Base-by-base conservation (phyloP, 2,797 vertebrate genomes). In the Lagodon rhomboides region DNA sequence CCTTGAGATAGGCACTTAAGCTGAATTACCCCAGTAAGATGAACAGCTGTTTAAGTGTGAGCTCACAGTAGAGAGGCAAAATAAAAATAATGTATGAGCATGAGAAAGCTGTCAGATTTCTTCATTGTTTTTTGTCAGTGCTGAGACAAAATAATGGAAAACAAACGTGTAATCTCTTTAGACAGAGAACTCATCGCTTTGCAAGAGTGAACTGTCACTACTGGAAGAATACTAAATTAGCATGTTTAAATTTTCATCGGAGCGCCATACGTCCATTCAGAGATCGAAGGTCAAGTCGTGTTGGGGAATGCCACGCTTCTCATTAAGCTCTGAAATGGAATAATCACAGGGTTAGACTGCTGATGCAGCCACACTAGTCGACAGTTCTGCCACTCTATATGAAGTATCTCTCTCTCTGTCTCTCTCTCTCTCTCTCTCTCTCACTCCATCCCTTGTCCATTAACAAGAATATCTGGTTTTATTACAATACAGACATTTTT, bases 251-350 rank as follows among this genome's bases (percentile, higher is more conserved):
- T 89, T 89, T 85, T 86, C 76, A 91, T 88, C 84, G 85, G 49
- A 58, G 60, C 43, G 47, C 68, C 30, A 62, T 61, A 79, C 61
- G 86, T 86, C 74, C 80, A 73, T 76, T 75, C 70, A 84, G 58
- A 70, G 89, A 80, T 83, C 84, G 80, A 79, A 92, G 90, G 90
- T 94, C 87, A 89, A 88, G 79, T 77, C 77, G n/a, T 90, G 89
- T 85, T 89, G 79, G 86, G 88, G 91, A 93, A 91, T 91, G 77
- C 80, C 84, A 84, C 67, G 44, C 82, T 90, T 90, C 81, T 93
- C 84, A 92, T 93, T 93, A 93, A 82, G 51, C 83, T 80, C 54
- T 65, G 75, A 80, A 82, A 81, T 85, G 70, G 77, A 89, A 90
- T 79, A 85, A 87, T 88, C 66, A 58, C 63, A 75, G 49, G 12